phyloP scores from a whole-genome alignment of 2,797 vertebrate genomes.

The Hoplostethus atlanticus region DNA sequence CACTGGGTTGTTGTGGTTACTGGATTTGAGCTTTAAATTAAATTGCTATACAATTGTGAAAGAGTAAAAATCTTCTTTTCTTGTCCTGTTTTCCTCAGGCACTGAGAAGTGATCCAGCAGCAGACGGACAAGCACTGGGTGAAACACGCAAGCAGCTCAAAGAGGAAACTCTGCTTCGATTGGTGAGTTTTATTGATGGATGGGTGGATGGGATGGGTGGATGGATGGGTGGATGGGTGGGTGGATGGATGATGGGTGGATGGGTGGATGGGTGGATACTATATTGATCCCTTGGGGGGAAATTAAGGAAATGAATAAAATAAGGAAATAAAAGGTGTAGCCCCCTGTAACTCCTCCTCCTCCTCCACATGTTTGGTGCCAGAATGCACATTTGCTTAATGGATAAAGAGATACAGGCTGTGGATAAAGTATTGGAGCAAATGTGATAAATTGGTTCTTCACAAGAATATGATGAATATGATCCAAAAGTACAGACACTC shows the following conservation, averaged over 20 bases:
- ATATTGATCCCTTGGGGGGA: no score
- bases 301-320: no score
- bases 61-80: not conserved
- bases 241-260: no score
- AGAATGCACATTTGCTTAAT: no score
- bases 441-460: not conserved
- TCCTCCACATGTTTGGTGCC: not conserved
- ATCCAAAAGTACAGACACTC: no score
- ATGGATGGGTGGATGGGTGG: no score
- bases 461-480: not conserved
- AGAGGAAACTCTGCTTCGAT: constrained; percentile 94
- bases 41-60: not conserved
- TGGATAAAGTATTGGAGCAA: not conserved
- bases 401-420: not conserved
- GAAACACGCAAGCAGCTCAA: constrained; percentile 97
- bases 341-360: no score
- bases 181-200: constrained; percentile 83
- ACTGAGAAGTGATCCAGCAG: constrained; percentile 87
- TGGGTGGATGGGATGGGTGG: no score
- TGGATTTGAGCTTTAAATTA: not conserved
- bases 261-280: no score
- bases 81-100: constrained; percentile 74
- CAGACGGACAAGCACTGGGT: constrained; percentile 89
- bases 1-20: no score
- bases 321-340: not conserved